These are phyloP conservation scores for Eupithecia subfuscata DNA, from an alignment of 2,888 invertebrate species.

Conservation along the genomic window DNA sequence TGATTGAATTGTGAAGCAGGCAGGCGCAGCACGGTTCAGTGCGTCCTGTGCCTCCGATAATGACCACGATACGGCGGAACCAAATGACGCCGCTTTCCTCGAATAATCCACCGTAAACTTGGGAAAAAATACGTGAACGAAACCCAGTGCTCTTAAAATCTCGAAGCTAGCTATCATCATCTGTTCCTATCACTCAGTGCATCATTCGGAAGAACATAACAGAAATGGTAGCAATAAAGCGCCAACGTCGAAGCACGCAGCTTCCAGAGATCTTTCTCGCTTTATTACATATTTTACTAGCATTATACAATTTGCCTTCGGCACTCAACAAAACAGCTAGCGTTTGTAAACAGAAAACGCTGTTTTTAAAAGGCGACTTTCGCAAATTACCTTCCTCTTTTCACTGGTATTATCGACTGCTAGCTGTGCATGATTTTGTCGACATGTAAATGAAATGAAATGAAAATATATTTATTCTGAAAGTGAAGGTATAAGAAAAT, in stretches of 20 bases:
- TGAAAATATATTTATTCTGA: too few species aligned
- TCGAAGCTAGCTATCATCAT: not conserved
- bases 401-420: conserved; percentile 4
- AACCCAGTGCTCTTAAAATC: conserved; percentile 1
- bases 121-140: conserved; percentile 68
- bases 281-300: conserved; percentile 16
- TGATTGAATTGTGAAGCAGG: conserved; percentile 71
- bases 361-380: conserved; percentile 2
- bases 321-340: conserved; percentile 12
- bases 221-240: conserved; percentile 6
- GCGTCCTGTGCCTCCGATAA: conserved; percentile 63
- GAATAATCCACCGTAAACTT: conserved; percentile 62
- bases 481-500: too few species aligned
- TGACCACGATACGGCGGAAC: conserved; percentile 69
- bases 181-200: conserved; percentile 10
- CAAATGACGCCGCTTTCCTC: conserved; percentile 59
- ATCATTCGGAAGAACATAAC: conserved; percentile 10
- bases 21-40: conserved; percentile 58
- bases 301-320: conserved; percentile 14
- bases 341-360: conserved; percentile 13
- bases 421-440: not conserved
- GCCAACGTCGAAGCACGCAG: conserved; percentile 11
- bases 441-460: too few species aligned
- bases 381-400: conserved; percentile 3
- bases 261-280: conserved; percentile 5